A percentile compares a stretch with the other conserved stretches of the same genome.
phyloP scores from a whole-genome alignment of 2,888 invertebrate genomes.

The Plebejus anna region DNA sequence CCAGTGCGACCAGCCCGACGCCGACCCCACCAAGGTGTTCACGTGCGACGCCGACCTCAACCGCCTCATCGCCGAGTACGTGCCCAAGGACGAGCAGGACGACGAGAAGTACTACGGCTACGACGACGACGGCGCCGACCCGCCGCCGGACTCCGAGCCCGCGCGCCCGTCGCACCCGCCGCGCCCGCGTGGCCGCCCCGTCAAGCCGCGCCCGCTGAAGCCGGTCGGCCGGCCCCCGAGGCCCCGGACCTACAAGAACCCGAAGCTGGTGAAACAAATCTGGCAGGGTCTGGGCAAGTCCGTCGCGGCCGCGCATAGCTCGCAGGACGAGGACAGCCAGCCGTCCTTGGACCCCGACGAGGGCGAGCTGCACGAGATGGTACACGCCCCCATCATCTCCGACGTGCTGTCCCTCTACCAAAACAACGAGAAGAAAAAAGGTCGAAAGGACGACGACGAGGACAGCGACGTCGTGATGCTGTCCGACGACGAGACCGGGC shows the following conservation, averaged over 20 bases:
- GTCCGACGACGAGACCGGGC: slow-evolving; percentile 55
- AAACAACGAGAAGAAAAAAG: slow-evolving; percentile 42
- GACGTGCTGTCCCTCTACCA: slow-evolving; percentile 66
- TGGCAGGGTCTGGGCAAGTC: slow-evolving; percentile 5
- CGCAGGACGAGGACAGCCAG: slow-evolving; percentile 46
- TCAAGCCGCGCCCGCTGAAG: slow-evolving; percentile 29
- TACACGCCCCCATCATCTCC: slow-evolving; percentile 66
- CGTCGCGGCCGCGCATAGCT: slow-evolving; percentile 4
- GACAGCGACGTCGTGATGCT: slow-evolving; percentile 46
- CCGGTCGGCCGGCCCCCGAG: not conserved
- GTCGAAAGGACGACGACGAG: slow-evolving; percentile 26
- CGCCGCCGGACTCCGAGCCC: not conserved
- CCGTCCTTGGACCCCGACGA: slow-evolving; percentile 46
- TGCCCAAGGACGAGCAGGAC: slow-evolving; percentile 63
- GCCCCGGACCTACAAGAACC: slow-evolving; percentile 26
- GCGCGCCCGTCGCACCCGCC: not conserved
- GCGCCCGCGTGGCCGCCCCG: slow-evolving; percentile 30
- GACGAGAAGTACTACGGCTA: slow-evolving; percentile 69
- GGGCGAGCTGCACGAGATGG: slow-evolving; percentile 50
- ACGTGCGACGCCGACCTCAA: slow-evolving; percentile 53
- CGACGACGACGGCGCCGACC: slow-evolving; percentile 52
- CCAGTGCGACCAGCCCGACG: slow-evolving; percentile 58
- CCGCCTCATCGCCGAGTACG: slow-evolving; percentile 58
- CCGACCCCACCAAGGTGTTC: slow-evolving; percentile 44
- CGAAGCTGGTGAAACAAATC: slow-evolving; percentile 28